Conservation (phyloP, 2,113 vertebrate species). For the Eurystomus gularis region DNA sequence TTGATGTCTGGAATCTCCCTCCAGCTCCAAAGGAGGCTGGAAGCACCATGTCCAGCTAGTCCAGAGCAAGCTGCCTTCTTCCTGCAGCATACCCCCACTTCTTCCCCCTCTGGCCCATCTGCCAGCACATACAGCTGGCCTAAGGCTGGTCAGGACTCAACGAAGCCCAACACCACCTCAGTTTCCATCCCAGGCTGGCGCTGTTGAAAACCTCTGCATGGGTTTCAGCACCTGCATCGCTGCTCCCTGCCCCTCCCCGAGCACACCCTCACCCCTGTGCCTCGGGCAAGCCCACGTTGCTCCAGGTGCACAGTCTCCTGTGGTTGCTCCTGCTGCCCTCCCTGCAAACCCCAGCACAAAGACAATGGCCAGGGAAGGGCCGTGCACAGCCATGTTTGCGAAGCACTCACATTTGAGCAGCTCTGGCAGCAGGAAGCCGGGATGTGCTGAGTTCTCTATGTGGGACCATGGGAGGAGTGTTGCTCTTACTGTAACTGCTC, state of each 20-base stretch:
- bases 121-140: not conserved
- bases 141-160: not conserved
- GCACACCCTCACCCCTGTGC: fast-evolving
- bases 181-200: fast-evolving
- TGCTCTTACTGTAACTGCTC: not conserved
- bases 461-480: fast-evolving
- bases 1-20: not conserved
- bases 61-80: not conserved
- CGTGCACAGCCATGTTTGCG: fast-evolving
- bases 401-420: not conserved
- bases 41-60: not conserved
- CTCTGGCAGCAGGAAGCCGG: not conserved
- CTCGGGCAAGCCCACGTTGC: not conserved
- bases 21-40: not conserved
- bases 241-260: not conserved
- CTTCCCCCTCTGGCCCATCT: not conserved
- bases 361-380: not conserved
- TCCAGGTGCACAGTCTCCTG: fast-evolving
- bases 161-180: not conserved
- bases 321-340: not conserved
- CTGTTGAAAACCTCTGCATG: fast-evolving
- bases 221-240: fast-evolving
- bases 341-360: not conserved
- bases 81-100: not conserved
- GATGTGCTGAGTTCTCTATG: not conserved